Base-by-base conservation (phyloP, 2,888 invertebrate genomes). In the Amphipyra tragopoginis region DNA sequence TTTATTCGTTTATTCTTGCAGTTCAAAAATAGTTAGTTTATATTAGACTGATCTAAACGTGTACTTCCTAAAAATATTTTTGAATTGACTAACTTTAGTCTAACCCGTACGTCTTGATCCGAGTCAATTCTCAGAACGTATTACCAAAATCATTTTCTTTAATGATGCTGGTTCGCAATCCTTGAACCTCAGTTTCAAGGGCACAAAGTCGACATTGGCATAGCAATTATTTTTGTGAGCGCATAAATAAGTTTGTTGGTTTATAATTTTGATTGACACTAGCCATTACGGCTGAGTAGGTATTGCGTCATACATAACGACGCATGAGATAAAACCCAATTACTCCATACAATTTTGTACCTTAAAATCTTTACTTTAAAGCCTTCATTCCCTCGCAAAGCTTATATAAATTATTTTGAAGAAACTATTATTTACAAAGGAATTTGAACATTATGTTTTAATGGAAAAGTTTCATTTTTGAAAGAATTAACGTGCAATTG, bases 231-330 rank as follows among this genome's bases (percentile, higher is more conserved):
- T 88, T 84, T 77, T 65, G 75, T 77, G 79, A 75, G 72, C 79
- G 84, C 82, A 84, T 77, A 83, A 83, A 86, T 85, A 88, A 90
- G 80, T 90, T 93, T 90, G 91, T 90, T 86, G 86, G 87, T 88
- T 84, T 90, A 88, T 93, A 93, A 93, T 93, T 94, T 94, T 94
- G 94, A 94, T 94, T 94, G 94, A 94, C 94, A 94, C 90, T 91
- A 85, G 89, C 94, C 93, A 93, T 94, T 94, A 94, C 91, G 90
- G 89, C 86, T 86, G 89, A 90, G 89, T 89, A 88, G 90, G 85
- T 86, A 90, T 94, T 94, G 91, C 94, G 94, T 94, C 94, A 94
- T 89, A 89, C 81, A 83, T 85, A 90, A 88, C 89, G 87, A 88
- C 89, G 88, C 87, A 88, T 87, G 85, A 86, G 83, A 85, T 83